Conservation (phyloP, 2,113 vertebrate genomes). For the Campylomormyrus numenius region DNA sequence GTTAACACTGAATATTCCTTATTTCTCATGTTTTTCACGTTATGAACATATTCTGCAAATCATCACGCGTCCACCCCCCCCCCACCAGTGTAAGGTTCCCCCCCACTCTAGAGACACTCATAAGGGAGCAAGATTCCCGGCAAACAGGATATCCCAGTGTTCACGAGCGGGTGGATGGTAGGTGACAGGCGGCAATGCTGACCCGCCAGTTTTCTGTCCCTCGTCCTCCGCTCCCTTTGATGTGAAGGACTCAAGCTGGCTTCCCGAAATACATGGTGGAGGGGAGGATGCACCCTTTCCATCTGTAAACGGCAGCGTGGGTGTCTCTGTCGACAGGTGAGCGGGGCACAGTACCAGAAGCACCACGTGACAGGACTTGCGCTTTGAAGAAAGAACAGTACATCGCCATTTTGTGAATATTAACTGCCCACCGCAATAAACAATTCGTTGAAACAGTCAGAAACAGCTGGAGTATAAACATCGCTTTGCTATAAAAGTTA, state of each 20-base stretch:
- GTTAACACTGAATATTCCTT: neutral
- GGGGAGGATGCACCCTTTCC: neutral
- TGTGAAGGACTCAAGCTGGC: neutral
- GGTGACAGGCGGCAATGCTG: neutral
- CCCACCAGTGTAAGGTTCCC: neutral
- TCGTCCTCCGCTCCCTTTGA: neutral
- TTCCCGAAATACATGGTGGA: neutral
- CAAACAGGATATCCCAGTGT: neutral
- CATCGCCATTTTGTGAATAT: constrained; percentile 27
- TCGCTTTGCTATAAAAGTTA: constrained; percentile 11
- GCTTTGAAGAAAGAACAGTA: constrained; percentile 18
- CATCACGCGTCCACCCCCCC: neutral
- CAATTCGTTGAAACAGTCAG: constrained; percentile 25
- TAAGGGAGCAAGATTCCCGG: neutral
- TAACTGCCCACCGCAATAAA: constrained; percentile 35
- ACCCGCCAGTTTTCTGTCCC: neutral
- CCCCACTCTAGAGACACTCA: neutral
- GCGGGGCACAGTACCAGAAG: constrained; percentile 26
- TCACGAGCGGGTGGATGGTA: neutral
- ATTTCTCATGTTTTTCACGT: neutral
- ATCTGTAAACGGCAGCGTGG: neutral
- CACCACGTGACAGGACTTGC: neutral
- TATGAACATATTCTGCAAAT: neutral
- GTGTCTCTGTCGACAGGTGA: constrained; percentile 29
- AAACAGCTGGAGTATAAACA: constrained; percentile 31